Conservation (phyloP, 2,113 vertebrate genomes). For the Centrocercus urophasianus region DNA sequence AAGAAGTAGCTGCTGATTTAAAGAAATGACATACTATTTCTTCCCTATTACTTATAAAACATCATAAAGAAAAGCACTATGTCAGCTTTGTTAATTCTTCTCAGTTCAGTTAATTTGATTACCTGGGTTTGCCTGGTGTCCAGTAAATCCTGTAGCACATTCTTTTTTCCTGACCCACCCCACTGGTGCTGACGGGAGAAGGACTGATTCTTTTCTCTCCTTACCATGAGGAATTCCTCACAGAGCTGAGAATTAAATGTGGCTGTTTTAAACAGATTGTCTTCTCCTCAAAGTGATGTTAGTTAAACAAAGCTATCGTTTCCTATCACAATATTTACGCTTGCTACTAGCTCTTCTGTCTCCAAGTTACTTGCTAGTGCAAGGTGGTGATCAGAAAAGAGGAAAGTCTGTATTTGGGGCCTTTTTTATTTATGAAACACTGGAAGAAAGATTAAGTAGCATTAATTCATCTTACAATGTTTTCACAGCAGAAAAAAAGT, state of each 20-base stretch:
- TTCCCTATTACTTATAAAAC: neutral
- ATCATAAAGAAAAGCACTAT: neutral
- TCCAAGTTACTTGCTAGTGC: conserved; percentile 40
- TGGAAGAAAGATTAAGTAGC: conserved; percentile 62
- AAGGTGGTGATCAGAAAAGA: conserved; percentile 51
- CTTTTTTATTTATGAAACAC: conserved; percentile 70
- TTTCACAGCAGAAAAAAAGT: conserved; percentile 67
- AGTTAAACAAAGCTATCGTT: conserved; percentile 67
- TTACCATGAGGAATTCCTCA: conserved; percentile 18
- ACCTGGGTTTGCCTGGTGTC: neutral
- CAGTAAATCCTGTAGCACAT: neutral
- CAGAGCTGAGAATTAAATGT: conserved; percentile 49
- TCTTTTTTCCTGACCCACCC: conserved; percentile 32
- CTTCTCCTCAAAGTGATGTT: conserved; percentile 57
- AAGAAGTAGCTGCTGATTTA: neutral
- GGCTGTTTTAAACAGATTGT: conserved; percentile 54
- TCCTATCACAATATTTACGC: conserved; percentile 73
- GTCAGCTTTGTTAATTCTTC: neutral
- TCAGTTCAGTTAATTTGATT: neutral
- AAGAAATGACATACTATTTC: conserved; percentile 2
- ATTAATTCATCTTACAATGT: conserved; percentile 70
- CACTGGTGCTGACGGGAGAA: conserved; percentile 3
- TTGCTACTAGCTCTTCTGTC: conserved; percentile 59
- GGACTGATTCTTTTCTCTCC: conserved; percentile 14
- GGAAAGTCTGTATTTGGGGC: conserved; percentile 2